These are phyloP conservation scores for Troides oblongomaculatus DNA, from an alignment of 2,888 invertebrate genomes.

Conservation along the genomic window DNA sequence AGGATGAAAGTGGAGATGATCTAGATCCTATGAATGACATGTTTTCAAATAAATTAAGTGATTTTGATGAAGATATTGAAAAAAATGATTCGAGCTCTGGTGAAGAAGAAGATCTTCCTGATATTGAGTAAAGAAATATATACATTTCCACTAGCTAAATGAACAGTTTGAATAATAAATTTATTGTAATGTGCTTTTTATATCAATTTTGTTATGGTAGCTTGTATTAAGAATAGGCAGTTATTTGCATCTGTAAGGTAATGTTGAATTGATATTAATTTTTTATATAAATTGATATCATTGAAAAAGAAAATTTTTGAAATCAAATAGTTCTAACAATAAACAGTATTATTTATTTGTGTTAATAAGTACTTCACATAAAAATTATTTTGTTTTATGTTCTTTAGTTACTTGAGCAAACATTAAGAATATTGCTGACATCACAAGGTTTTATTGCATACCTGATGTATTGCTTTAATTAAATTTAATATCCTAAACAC, in stretches of 20 bases:
- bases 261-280: not conserved
- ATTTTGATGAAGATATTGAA: constrained; percentile 60
- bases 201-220: constrained; percentile 25
- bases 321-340: not conserved
- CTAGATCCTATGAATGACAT: constrained; percentile 56
- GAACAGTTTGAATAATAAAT: constrained; percentile 34
- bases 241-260: constrained; percentile 16
- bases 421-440: constrained; percentile 1
- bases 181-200: constrained; percentile 26
- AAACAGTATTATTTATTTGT: constrained; percentile 17
- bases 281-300: too few species aligned
- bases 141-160: constrained; percentile 33
- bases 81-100: constrained; percentile 84
- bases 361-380: constrained; percentile 1
- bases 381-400: constrained; percentile 14
- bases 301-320: not conserved
- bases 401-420: constrained; percentile 9
- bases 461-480: constrained; percentile 14
- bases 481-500: constrained; percentile 37
- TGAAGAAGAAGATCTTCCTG: constrained; percentile 86
- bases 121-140: constrained; percentile 76
- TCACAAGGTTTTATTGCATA: constrained; percentile 7
- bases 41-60: constrained; percentile 58
- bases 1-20: constrained; percentile 94
- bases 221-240: constrained; percentile 24